Evolutionary conservation across 2,113 vertebrate species (phyloP), one percentile per base, ranked within the genome.

Genomic region (Trematomus loennbergii): DNA sequence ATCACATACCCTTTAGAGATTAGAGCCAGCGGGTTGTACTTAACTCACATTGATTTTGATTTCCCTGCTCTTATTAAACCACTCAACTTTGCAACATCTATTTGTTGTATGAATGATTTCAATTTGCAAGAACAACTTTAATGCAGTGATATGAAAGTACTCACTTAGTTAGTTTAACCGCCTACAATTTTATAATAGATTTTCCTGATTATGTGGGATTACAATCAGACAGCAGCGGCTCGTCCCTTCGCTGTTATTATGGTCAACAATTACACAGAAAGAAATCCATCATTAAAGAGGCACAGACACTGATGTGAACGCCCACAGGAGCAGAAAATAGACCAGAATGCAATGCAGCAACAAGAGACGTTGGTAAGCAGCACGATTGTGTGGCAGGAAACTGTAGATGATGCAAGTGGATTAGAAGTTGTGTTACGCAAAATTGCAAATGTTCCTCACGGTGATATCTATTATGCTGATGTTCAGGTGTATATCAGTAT

Each of bases 241-340:
- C 4, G 10, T 73, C 16, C 54, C 36, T 48, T 17, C 0, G 18
- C 17, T 0, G 11, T 48, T 13, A 17, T 25, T 67, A 29, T 29
- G 5, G 13, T 43, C 33, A 29, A 12, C 22, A 48, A 20, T 57
- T 57, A 59, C 25, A 13, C 40, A n/a, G 22, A 36, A 4, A 68
- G 4, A 17, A 50, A 78, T 73, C n/a, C 4, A 46, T 74, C 58
- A 74, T 9, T 1, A 1, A 18, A 49, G 46, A 52, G 29, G 25
- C 25, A 3, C 29, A 29, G 29, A 29, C 29, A 61, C 20, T 22
- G 45, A 54, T 72, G 36, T 53, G 18, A 20, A 0, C 45, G 46
- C 16, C 70, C 53, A 69, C 57, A 33, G 52, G 52, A 63, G 50
- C 29, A 29, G 36, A 53, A 59, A 58, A 74, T 25, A 15, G 3